These are phyloP conservation scores for Melanotaenia maccullochi DNA, from an alignment of 2,797 vertebrate genomes.

Conservation along the genomic window DNA sequence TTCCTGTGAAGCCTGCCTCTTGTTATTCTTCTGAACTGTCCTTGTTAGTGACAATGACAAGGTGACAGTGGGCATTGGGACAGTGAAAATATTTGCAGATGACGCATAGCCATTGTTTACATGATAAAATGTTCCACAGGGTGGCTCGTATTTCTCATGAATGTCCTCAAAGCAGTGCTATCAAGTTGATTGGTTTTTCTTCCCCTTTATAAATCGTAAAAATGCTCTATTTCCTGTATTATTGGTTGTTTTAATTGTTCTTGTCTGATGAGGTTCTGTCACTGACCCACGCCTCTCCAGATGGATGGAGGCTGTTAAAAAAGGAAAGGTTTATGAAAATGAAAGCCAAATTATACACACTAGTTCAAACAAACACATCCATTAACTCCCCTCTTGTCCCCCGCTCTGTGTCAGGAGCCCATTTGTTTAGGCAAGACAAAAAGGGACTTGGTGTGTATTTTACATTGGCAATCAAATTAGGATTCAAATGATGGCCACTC, in stretches of 20 bases:
- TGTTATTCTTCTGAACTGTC: conserved; percentile 11
- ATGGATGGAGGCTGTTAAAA: conserved; percentile 75
- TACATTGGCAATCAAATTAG: conserved; percentile 86
- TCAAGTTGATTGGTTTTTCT: conserved; percentile 12
- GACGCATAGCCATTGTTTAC: conserved; percentile 76
- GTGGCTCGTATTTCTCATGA: conserved; percentile 42
- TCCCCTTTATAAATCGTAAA: neutral
- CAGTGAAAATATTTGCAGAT: conserved; percentile 79
- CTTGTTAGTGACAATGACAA: conserved; percentile 53
- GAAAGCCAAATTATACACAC: conserved; percentile 75
- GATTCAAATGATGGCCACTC: conserved; percentile 83
- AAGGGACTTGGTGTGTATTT: conserved; percentile 79
- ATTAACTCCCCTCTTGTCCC: conserved; percentile 14
- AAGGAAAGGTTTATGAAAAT: conserved; percentile 86
- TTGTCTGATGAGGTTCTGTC: conserved; percentile 46
- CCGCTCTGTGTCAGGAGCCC: conserved; percentile 44
- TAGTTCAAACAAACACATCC: conserved; percentile 41
- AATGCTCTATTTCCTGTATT: neutral
- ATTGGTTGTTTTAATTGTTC: conserved; percentile 52
- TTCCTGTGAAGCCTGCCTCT: neutral
- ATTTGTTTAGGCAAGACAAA: conserved; percentile 86
- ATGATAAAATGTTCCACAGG: conserved; percentile 38
- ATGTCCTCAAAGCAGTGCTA: conserved; percentile 11
- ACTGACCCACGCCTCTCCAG: conserved; percentile 48
- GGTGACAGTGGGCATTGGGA: conserved; percentile 54